Evolutionary conservation across 2,113 vertebrate genomes (phyloP).

Genomic region (Gnathonemus echidnorhynchus): DNA sequence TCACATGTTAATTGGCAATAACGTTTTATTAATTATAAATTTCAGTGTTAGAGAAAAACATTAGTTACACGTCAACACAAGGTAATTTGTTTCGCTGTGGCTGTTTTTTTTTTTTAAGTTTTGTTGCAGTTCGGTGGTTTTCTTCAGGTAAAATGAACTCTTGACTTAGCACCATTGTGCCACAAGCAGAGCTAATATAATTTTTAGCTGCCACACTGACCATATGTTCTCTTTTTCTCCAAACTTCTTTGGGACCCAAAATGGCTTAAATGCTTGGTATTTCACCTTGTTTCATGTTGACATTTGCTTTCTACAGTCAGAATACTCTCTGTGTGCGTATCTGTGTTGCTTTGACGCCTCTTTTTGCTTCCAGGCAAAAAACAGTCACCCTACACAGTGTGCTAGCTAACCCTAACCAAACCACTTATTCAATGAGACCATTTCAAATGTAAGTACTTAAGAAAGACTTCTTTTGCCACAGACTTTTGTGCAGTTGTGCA

Average conservation of each 20-base stretch:
- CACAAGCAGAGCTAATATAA: neutral
- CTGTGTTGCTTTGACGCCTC: neutral
- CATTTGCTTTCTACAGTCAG: neutral
- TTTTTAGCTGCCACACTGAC: neutral
- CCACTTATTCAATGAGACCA: neutral
- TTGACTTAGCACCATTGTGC: neutral
- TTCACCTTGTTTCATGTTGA: neutral
- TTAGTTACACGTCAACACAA: neutral
- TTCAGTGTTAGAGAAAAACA: neutral
- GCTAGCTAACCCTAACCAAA: neutral
- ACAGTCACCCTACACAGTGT: neutral
- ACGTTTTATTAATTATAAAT: neutral
- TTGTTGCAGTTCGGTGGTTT: neutral
- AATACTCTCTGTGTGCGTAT: neutral
- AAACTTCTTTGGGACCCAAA: neutral
- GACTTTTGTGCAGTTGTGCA: neutral
- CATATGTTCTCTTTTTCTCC: neutral
- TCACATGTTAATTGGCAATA: neutral
- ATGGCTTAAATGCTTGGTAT: neutral
- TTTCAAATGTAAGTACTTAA: neutral
- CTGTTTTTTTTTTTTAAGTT: neutral
- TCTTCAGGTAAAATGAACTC: neutral
- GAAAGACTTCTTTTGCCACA: neutral
- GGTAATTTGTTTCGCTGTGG: neutral
- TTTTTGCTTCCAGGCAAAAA: too few relatives aligned